These are phyloP conservation scores for Anodontia alba DNA, from an alignment of 2,888 invertebrate genomes.

Conservation along the genomic window DNA sequence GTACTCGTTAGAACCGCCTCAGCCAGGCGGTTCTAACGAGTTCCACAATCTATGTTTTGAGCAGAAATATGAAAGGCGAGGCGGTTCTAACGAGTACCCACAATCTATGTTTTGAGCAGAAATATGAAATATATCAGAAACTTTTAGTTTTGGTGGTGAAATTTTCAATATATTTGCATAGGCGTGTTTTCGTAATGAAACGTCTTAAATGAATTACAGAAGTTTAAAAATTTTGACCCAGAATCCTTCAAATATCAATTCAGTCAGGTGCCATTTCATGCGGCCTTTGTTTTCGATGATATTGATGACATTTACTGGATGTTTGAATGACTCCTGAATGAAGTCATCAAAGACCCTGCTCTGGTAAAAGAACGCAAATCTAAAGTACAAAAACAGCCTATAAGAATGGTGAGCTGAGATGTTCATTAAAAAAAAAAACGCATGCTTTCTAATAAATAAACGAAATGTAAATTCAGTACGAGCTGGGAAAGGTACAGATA, in stretches of 20 bases:
- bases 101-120: no score
- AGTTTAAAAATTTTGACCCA: not conserved
- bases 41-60: no score
- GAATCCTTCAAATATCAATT: no score
- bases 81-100: no score
- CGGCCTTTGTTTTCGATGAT: not conserved
- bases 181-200: no score
- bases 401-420: slow-evolving; percentile 29
- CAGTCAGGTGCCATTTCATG: not conserved
- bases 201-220: no score
- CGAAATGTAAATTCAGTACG: not conserved
- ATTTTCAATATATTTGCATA: no score
- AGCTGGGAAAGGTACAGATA: slow-evolving; percentile 29
- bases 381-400: slow-evolving; percentile 10
- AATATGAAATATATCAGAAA: no score
- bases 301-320: not conserved
- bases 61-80: no score
- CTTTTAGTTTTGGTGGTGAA: no score
- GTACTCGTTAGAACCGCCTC: no score
- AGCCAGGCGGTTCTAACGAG: no score
- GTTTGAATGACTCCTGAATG: not conserved
- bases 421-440: slow-evolving; percentile 32
- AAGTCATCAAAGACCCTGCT: slow-evolving; percentile 27
- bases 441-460: slow-evolving; percentile 28
- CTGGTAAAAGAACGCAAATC: slow-evolving; percentile 25